Base-by-base conservation (phyloP, 2,113 vertebrate genomes). In the Sylvilagus bachmani region DNA sequence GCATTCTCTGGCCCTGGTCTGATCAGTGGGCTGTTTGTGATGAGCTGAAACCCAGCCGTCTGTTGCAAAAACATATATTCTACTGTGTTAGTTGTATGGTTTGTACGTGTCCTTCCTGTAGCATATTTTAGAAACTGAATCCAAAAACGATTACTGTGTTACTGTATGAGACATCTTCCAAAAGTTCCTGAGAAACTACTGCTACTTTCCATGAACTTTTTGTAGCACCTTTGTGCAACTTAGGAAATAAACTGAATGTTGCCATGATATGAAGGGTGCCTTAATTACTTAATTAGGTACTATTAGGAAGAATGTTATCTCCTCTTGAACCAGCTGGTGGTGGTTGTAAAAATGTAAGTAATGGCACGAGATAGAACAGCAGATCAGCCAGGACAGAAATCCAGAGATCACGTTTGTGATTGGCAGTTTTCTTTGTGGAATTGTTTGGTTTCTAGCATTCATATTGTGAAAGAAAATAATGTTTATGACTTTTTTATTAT, bases 261-360 rank as follows among this genome's bases (percentile, higher is more conserved):
- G n/a, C 31, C 70, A 24, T 86, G 51, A 38, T 61, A 70, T 75
- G 53, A 77, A 61, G 33, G 2, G 16, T n/a, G 11, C 51, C 75
- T 81, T 22, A 36, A 22, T 58, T 6, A 44, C 44, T 44, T 44
- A 44, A 44, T 44, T 44, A 89, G 38, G 78, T 38, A 24, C 13
- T 24, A 29, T 62, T 61, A 90, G n/a, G n/a, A 91, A 86, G 51
- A 90, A 22, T 31, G 7, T 77, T 78, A 80, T 75, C 31, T 91
- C 12, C 64, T 90, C 36, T 89, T 82, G 49, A 61, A 73, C 24
- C 17, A 70, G 71, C 6, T 67, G n/a, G n/a, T 38, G 29, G 10
- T 70, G 64, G 13, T 61, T 87, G 87, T 91, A 80, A 91, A 90
- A 79, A 74, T n/a, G 16, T 88, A 58, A 97, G 67, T 88, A 33